Evolutionary conservation across 2,797 vertebrate species (phyloP).

Genomic region (Carapus acus): DNA sequence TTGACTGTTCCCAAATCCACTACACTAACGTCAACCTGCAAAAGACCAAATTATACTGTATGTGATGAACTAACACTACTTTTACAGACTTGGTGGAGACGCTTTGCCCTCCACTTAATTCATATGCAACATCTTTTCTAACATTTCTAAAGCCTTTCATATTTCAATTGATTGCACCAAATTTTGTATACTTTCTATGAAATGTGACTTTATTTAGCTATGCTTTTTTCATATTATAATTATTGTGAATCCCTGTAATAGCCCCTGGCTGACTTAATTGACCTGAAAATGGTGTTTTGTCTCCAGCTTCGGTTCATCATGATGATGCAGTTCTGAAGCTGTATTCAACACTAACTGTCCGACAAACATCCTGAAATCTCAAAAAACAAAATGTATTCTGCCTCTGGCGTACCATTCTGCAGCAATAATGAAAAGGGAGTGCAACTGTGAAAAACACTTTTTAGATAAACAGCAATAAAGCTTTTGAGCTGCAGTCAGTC

Average conservation of each 20-base stretch:
- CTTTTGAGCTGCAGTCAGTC: constrained; percentile 9
- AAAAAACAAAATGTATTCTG: constrained; percentile 14
- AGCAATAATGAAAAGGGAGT: constrained; percentile 5
- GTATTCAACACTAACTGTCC: constrained; percentile 28
- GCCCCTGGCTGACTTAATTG: constrained; percentile 43
- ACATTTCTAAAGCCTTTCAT: constrained; percentile 31
- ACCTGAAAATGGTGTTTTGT: constrained; percentile 27
- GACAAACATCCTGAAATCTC: constrained; percentile 17
- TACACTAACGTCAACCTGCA: constrained; percentile 13
- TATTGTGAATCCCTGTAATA: constrained; percentile 1
- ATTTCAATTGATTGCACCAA: constrained; percentile 38
- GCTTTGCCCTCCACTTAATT: constrained; percentile 21
- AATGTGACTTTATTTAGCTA: constrained; percentile 1
- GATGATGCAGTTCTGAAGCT: constrained; percentile 35
- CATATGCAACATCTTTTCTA: constrained; percentile 55
- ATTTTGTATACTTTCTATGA: constrained; percentile 45
- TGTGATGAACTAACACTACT: constrained; percentile 45
- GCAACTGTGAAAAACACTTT: constrained; percentile 28
- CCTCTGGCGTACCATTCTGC: constrained; percentile 1
- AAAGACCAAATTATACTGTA: constrained; percentile 35
- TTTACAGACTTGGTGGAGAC: constrained; percentile 14
- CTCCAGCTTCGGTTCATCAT: constrained; percentile 40
- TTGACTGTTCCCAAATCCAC: constrained; percentile 5
- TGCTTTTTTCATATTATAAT: too few species aligned
- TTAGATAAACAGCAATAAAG: constrained; percentile 39